These are phyloP conservation scores for cattle (Bos taurus) DNA, from an alignment of 2,113 vertebrate genomes.

Conservation along the genomic window DNA sequence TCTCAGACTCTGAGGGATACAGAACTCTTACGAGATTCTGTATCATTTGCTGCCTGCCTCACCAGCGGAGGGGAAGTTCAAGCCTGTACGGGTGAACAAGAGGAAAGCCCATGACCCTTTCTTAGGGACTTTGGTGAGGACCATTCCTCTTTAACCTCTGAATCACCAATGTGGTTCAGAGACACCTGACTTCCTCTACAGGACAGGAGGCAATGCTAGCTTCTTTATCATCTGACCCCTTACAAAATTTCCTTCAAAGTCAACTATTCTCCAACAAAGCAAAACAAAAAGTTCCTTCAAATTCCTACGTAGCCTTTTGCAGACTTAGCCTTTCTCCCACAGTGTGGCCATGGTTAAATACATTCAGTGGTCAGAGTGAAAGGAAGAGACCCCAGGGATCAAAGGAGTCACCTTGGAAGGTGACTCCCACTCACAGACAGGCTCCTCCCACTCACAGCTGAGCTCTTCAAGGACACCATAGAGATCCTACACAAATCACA, in stretches of 20 bases:
- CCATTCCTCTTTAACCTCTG: background rate
- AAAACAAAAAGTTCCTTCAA: background rate
- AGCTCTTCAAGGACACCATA: background rate
- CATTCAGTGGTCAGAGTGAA: background rate
- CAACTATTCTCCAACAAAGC: background rate
- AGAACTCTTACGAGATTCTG: background rate
- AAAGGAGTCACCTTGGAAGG: background rate
- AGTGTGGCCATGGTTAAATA: background rate
- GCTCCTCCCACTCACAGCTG: background rate
- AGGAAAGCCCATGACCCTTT: fast-evolving
- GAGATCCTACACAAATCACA: background rate
- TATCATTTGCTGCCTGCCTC: background rate
- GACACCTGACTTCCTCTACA: background rate
- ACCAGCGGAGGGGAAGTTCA: background rate
- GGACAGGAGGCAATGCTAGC: fast-evolving
- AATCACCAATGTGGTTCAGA: background rate
- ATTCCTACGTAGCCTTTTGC: background rate
- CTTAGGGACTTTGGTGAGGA: background rate
- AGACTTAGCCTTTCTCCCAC: background rate
- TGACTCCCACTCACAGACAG: background rate
- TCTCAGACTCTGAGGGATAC: background rate
- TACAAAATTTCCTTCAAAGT: background rate
- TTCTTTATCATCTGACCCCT: background rate
- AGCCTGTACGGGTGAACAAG: fast-evolving
- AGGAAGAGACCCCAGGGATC: background rate